Conservation (phyloP, 1,140 invertebrate species). For the Hermetia illucens region DNA sequence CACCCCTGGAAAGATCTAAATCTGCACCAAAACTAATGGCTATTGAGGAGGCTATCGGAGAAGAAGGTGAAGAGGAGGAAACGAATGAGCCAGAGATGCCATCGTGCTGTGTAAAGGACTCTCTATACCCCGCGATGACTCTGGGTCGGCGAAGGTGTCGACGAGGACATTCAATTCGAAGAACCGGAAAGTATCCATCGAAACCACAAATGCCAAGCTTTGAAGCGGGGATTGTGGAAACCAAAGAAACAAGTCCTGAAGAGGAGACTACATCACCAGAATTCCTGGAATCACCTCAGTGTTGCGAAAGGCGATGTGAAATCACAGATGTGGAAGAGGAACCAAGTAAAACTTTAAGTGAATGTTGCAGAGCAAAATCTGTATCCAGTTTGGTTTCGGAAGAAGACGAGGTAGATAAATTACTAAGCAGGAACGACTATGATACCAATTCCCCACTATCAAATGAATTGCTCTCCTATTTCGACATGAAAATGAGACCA, state of each 20-base stretch:
- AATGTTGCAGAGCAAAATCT: neutral
- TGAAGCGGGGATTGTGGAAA: neutral
- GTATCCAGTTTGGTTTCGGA: slow-evolving; percentile 16
- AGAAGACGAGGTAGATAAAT: slow-evolving; percentile 27
- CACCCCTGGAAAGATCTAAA: slow-evolving; percentile 85
- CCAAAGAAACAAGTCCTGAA: neutral
- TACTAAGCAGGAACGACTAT: slow-evolving; percentile 22
- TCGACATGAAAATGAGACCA: slow-evolving; percentile 28
- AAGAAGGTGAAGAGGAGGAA: slow-evolving; percentile 54
- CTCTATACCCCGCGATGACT: slow-evolving; percentile 32
- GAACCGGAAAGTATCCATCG: slow-evolving; percentile 25
- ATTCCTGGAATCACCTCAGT: neutral
- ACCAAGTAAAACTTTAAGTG: neutral
- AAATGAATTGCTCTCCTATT: slow-evolving; percentile 27
- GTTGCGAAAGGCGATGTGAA: neutral
- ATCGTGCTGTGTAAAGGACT: slow-evolving; percentile 29
- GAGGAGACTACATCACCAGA: neutral
- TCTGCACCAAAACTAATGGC: slow-evolving; percentile 87
- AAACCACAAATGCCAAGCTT: too few species aligned
- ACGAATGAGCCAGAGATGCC: slow-evolving; percentile 29
- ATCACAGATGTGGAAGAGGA: slow-evolving; percentile 1
- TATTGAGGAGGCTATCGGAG: slow-evolving; percentile 84
- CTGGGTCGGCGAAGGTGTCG: slow-evolving; percentile 29
- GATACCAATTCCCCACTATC: slow-evolving; percentile 19
- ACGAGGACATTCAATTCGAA: slow-evolving; percentile 23